A percentile compares a stretch with the other conserved stretches of the same genome.
These are phyloP conservation scores for Esox lucius DNA, from an alignment of 2,797 vertebrate genomes.

Conservation along the genomic window DNA sequence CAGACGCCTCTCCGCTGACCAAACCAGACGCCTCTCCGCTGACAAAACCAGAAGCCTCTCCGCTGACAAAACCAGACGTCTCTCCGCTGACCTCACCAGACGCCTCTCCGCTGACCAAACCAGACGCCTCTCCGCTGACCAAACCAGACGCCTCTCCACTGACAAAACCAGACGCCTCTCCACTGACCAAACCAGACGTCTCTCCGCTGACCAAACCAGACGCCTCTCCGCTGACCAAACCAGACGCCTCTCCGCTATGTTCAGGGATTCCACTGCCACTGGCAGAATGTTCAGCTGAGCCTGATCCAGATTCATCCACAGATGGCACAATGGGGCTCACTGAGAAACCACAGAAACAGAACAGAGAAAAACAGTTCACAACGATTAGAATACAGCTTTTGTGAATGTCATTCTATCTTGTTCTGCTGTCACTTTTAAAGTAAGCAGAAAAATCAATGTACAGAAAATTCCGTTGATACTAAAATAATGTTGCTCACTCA, in stretches of 20 bases:
- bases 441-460: not conserved
- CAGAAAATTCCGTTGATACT: not conserved
- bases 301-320: conserved; percentile 60
- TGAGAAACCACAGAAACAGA: conserved; percentile 28
- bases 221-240: too few relatives aligned
- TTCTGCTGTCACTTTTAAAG: not conserved
- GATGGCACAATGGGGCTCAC: conserved; percentile 60
- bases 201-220: not conserved
- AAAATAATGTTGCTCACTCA: not conserved
- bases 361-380: not conserved
- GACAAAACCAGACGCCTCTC: conserved; percentile 44
- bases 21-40: conserved; percentile 19
- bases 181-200: conserved; percentile 18
- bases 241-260: too few relatives aligned
- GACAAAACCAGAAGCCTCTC: conserved; percentile 50
- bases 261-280: conserved; percentile 23
- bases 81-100: conserved; percentile 55
- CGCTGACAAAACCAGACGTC: conserved; percentile 47
- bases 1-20: conserved; percentile 43
- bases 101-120: conserved; percentile 30
- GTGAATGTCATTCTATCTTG: not conserved
- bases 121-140: conserved; percentile 46
- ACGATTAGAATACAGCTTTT: not conserved
- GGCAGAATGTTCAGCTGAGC: conserved; percentile 54
- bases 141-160: conserved; percentile 52